Evolutionary conservation across 2,888 invertebrate species (phyloP).

Genomic region (Syrista parreyssii): DNA sequence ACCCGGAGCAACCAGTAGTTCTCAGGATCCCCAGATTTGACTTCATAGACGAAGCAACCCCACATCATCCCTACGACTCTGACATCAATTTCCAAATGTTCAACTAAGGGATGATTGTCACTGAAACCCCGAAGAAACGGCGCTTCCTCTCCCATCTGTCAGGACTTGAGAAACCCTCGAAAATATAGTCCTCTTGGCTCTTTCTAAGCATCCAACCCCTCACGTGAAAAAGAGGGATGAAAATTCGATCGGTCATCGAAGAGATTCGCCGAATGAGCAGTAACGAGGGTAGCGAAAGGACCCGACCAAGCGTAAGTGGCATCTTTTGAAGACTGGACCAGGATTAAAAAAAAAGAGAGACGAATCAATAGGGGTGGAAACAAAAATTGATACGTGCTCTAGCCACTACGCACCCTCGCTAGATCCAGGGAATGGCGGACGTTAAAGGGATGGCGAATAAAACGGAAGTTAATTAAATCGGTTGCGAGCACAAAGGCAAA

Average conservation of each 20-base stretch:
- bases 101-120: background rate
- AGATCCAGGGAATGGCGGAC: background rate
- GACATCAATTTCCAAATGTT: background rate
- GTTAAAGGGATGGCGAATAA: background rate
- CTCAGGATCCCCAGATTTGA: background rate
- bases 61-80: background rate
- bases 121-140: background rate
- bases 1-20: background rate
- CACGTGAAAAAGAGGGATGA: background rate
- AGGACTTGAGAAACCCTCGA: background rate
- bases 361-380: background rate
- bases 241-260: background rate
- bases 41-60: background rate
- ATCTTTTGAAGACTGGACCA: background rate
- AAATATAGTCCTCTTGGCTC: background rate
- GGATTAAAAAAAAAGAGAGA: no score
- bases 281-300: background rate
- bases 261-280: background rate
- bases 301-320: background rate
- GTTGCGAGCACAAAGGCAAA: background rate
- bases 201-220: background rate
- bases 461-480: background rate
- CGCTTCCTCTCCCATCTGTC: background rate
- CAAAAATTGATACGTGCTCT: background rate
- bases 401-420: background rate